Evolutionary conservation across 2,888 invertebrate genomes (phyloP).

Genomic region (Parthenolecanium corni): DNA sequence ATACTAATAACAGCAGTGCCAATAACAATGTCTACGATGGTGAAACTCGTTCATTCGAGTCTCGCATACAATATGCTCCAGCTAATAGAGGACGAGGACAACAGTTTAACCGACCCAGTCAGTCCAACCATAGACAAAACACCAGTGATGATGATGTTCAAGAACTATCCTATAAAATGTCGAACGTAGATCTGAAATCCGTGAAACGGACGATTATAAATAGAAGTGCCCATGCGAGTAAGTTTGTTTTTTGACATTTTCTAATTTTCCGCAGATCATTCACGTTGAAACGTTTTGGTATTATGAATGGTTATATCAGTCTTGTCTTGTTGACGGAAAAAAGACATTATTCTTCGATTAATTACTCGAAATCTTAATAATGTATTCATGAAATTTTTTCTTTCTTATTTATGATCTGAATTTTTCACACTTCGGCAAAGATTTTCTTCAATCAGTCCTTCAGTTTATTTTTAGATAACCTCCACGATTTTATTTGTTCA

Average conservation of each 20-base stretch:
- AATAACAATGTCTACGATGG: neutral
- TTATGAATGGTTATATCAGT: too few relatives aligned
- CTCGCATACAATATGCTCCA: conserved; percentile 7
- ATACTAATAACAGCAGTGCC: neutral
- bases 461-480: too few relatives aligned
- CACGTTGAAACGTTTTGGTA: too few relatives aligned
- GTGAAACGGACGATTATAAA: neutral
- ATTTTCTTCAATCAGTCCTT: too few relatives aligned
- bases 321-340: too few relatives aligned
- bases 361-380: too few relatives aligned
- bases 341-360: too few relatives aligned
- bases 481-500: too few relatives aligned
- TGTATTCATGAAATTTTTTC: too few relatives aligned
- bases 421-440: too few relatives aligned
- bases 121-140: neutral
- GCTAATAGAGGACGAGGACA: conserved; percentile 15
- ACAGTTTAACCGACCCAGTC: neutral
- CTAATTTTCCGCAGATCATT: too few relatives aligned
- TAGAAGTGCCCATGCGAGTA: neutral
- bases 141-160: conserved; percentile 4
- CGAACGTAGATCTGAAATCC: neutral
- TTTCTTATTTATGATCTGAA: too few relatives aligned
- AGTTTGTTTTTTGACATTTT: neutral
- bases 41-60: neutral
- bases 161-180: conserved; percentile 3